Percentiles rank a stretch among this genome's conserved stretches.
Evolutionary conservation across 2,797 vertebrate genomes (phyloP).

Genomic region (Ptychadena robeensis): DNA sequence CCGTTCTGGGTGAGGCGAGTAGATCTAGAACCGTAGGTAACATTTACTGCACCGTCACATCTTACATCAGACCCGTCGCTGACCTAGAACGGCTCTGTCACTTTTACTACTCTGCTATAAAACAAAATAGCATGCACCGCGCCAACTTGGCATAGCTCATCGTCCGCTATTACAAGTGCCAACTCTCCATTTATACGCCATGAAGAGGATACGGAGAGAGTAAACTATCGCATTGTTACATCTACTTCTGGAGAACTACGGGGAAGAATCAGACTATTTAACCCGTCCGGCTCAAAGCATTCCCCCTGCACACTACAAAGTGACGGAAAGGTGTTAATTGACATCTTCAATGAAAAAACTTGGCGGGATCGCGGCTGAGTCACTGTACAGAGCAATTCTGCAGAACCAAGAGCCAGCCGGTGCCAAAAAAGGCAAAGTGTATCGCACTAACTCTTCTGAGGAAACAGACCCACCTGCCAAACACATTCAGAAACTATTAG

Average conservation of each 20-base stretch:
- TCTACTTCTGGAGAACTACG: neutral
- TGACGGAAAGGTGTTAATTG: neutral
- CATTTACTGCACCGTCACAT: no score
- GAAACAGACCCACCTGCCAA: neutral
- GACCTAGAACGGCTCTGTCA: neutral
- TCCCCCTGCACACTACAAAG: neutral
- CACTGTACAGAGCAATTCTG: neutral
- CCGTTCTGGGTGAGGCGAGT: no score
- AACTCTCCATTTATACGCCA: neutral
- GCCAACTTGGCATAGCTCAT: neutral
- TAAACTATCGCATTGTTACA: neutral
- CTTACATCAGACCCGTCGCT: no score
- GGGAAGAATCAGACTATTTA: neutral
- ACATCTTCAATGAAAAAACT: neutral
- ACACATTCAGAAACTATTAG: neutral
- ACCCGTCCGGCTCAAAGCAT: neutral
- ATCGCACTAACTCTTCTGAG: neutral
- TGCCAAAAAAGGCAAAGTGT: neutral
- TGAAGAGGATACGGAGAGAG: neutral
- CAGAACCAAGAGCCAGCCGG: neutral
- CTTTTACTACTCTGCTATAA: neutral
- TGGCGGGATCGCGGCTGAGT: slow-evolving; percentile 10
- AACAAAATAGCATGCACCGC: no score
- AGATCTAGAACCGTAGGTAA: no score
- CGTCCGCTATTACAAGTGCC: neutral